A percentile compares a stretch with the other conserved stretches of the same genome.
Conservation (phyloP, 2,113 vertebrate genomes). For the Scolopax mira region DNA sequence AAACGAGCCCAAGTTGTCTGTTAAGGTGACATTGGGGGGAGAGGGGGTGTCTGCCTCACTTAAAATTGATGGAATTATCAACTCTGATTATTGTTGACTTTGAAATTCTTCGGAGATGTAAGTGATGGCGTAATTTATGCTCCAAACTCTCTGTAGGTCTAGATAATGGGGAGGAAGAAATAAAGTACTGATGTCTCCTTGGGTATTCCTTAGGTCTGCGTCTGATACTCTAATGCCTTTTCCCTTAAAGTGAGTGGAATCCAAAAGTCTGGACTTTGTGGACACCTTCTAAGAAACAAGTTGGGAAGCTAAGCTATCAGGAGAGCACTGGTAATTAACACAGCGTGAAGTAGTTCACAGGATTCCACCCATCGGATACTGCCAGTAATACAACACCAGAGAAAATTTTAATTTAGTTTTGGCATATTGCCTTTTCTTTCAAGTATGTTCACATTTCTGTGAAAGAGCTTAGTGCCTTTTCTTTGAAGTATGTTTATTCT, state of each 20-base stretch:
- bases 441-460: background rate
- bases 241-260: background rate
- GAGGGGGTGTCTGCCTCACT: background rate
- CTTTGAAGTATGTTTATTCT: background rate
- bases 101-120: background rate
- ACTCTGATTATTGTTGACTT: background rate
- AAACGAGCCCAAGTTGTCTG: fast-evolving
- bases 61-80: background rate
- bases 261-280: background rate
- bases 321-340: background rate
- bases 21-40: background rate
- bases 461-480: background rate
- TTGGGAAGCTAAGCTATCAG: background rate
- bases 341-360: background rate
- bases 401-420: conserved; percentile 5
- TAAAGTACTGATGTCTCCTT: background rate
- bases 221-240: background rate
- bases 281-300: background rate
- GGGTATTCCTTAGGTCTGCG: background rate
- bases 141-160: background rate
- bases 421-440: background rate
- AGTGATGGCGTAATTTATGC: background rate
- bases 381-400: background rate
- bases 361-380: background rate
- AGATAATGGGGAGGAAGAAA: background rate